phyloP scores from a whole-genome alignment of 2,888 invertebrate species.

The Siphonodentalium dalli region DNA sequence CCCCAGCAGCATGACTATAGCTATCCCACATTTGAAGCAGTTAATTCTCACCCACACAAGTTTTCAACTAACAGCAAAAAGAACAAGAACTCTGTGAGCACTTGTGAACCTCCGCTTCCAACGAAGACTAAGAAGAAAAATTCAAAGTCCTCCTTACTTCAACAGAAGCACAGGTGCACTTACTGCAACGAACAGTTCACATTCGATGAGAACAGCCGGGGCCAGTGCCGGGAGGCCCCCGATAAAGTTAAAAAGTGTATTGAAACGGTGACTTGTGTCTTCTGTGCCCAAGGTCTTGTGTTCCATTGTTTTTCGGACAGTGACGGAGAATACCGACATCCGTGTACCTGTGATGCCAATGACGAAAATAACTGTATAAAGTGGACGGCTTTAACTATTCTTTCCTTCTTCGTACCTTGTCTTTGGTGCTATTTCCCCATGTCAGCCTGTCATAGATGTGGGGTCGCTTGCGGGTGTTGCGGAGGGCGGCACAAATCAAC shows the following conservation, averaged over 20 bases:
- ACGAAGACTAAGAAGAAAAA: constrained; percentile 56
- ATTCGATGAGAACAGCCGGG: constrained; percentile 84
- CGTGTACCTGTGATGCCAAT: constrained; percentile 79
- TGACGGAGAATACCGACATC: constrained; percentile 80
- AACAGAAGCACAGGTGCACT: constrained; percentile 63
- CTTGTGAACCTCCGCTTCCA: constrained; percentile 67
- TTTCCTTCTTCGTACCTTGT: constrained; percentile 89
- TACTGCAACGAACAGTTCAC: constrained; percentile 71
- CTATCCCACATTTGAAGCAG: constrained; percentile 75
- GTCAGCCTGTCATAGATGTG: constrained; percentile 83
- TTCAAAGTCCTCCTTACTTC: constrained; percentile 37
- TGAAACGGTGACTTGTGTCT: constrained; percentile 82
- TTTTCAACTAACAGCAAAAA: constrained; percentile 16
- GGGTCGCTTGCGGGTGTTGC: constrained; percentile 80
- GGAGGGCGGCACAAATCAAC: constrained; percentile 77
- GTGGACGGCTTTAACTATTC: constrained; percentile 85
- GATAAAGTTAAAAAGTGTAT: constrained; percentile 83
- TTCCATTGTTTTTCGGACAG: constrained; percentile 93
- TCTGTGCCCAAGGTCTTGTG: constrained; percentile 86
- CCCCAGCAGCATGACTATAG: constrained; percentile 78
- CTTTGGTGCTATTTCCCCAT: constrained; percentile 92
- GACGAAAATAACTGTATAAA: constrained; percentile 70
- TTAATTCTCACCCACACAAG: constrained; percentile 48
- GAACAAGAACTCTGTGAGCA: constrained; percentile 7
- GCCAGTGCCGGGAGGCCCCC: constrained; percentile 78